Evolutionary conservation across 2,888 invertebrate genomes (phyloP), one percentile per base, ranked within the genome.

Genomic region (Tuta absoluta): DNA sequence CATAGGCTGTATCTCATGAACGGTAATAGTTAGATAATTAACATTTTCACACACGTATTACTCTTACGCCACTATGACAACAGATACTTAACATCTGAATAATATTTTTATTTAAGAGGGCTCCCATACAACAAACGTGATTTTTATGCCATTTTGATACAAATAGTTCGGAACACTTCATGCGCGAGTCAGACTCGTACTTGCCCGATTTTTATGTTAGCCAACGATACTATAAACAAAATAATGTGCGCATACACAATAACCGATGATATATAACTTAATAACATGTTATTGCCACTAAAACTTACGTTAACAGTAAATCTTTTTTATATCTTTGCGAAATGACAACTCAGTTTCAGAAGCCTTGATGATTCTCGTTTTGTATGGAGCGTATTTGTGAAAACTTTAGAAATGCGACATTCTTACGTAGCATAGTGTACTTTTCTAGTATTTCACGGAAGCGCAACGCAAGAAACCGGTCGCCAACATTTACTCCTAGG

Each of bases 281-380:
- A 66, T 66, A 78, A 82, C 79, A 79, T 72, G 75, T 80, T 80
- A 80, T 77, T 78, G 65, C 67, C 60, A 64, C 74, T 76, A 75
- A 75, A 76, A 75, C 79, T 78, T 76, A 76, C 79, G 75, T 81
- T 77, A 68, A 72, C 75, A 79, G 82, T 87, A 87, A 86, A 87
- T 87, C 87, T 82, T 75, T 72, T 85, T 84, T 84, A 81, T 81
- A 76, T 75, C 76, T 79, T 81, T 77, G 77, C 80, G 77, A 79
- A 83, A 80, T 72, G 76, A 76, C 76, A 76, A 69, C 75, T 73
- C 80, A 75, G 79, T 80, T 81, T 78, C 80, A 73, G 78, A 79
- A 79, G 78, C 79, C 74, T 79, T 76, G 19, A 49, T 21, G 23
- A 49, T 10, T 8, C 19, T 23, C 49, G 21, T 23, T 21, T 23